Conservation (phyloP, 2,113 vertebrate genomes). For the Thalassoma bifasciatum region DNA sequence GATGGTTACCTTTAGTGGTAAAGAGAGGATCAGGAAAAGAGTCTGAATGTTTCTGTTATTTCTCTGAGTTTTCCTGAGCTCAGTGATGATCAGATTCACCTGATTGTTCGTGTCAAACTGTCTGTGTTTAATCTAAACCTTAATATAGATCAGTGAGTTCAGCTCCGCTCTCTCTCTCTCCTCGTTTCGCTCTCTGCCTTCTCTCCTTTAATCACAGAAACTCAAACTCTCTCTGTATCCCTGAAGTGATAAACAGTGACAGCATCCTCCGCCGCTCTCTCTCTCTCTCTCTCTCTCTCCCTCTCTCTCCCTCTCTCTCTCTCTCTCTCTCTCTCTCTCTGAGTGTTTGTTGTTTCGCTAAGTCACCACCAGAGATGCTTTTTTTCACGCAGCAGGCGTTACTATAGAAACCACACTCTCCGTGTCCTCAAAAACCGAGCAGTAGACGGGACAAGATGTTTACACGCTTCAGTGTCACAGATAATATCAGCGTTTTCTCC, state of each 20-base stretch:
- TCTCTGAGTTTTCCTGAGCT: no score
- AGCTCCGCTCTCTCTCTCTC: no score
- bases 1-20: no score
- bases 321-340: neutral
- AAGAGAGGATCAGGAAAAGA: no score
- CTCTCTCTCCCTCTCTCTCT: no score
- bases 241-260: constrained; percentile 20
- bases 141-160: no score
- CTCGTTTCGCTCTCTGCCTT: no score
- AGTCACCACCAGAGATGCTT: neutral
- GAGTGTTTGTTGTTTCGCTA: neutral
- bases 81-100: no score
- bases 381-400: neutral
- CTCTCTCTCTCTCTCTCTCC: no score
- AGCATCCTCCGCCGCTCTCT: constrained; percentile 30
- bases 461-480: constrained; percentile 9
- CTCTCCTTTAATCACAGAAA: constrained; percentile 17
- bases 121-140: no score
- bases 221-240: constrained; percentile 17
- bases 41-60: no score
- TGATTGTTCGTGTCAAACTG: no score
- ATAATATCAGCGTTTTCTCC: neutral
- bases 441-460: constrained; percentile 28
- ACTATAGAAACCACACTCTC: neutral
- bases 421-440: constrained; percentile 10